These are phyloP conservation scores for Pandion haliaetus DNA, from an alignment of 2,113 vertebrate genomes.

Conservation along the genomic window DNA sequence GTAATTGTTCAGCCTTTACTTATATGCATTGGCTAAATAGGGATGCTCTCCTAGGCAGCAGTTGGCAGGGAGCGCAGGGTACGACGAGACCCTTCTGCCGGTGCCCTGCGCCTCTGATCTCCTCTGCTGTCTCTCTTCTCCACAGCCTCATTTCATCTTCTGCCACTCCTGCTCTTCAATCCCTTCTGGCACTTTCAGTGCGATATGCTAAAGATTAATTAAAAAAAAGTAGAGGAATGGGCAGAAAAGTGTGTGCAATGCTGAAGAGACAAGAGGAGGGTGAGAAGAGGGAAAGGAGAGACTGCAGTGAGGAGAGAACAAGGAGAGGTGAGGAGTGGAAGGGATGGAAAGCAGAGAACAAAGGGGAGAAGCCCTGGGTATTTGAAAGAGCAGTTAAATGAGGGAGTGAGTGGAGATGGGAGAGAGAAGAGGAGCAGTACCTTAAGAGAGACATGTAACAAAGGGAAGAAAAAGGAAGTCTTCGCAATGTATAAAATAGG, in stretches of 20 bases:
- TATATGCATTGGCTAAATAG: background rate
- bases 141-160: background rate
- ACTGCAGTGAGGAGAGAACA: background rate
- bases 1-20: background rate
- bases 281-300: background rate
- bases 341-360: constrained; percentile 44
- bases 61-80: background rate
- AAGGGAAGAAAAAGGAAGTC: constrained; percentile 26
- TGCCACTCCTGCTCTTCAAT: background rate
- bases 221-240: background rate
- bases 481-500: constrained; percentile 7
- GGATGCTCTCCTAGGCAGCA: background rate
- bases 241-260: background rate
- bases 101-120: background rate
- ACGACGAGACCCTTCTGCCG: background rate
- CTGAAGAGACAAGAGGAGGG: background rate
- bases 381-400: constrained; percentile 47
- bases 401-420: background rate
- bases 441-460: constrained; percentile 11
- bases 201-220: background rate
- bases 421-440: background rate
- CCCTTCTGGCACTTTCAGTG: background rate
- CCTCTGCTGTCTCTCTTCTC: background rate
- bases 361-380: background rate
- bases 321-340: constrained; percentile 46